Percentiles rank a stretch among this genome's conserved stretches.
Evolutionary conservation across 2,888 invertebrate genomes (phyloP).

Genomic region (Epinotia brunnichana): DNA sequence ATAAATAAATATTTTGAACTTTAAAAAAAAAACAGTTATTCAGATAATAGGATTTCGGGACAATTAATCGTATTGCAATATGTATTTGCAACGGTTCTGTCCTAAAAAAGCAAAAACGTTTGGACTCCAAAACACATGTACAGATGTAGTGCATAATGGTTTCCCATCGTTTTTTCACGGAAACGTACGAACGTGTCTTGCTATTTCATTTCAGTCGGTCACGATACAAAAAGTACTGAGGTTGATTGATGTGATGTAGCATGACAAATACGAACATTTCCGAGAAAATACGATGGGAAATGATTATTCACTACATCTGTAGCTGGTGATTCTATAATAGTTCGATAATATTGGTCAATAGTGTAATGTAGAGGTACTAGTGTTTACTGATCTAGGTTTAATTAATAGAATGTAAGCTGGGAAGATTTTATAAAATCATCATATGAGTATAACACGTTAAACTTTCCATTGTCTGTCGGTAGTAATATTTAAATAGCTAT

Average conservation of each 20-base stretch:
- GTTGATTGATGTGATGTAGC: too few relatives aligned
- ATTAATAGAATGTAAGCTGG: constrained; percentile 62
- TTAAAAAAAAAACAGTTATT: too few relatives aligned
- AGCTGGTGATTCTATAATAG: background rate
- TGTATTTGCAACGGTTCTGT: background rate
- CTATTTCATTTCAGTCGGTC: too few relatives aligned
- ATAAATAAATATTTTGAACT: too few relatives aligned
- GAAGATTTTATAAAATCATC: constrained; percentile 36
- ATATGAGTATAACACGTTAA: constrained; percentile 21
- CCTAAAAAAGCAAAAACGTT: background rate
- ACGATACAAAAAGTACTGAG: too few relatives aligned
- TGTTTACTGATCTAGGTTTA: constrained; percentile 61
- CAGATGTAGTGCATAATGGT: too few relatives aligned
- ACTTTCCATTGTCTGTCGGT: constrained; percentile 31
- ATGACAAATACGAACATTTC: too few relatives aligned
- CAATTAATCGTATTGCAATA: background rate
- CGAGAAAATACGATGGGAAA: too few relatives aligned
- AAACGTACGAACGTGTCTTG: too few relatives aligned
- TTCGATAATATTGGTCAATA: constrained; percentile 45
- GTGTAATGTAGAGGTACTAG: constrained; percentile 53
- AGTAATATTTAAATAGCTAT: background rate
- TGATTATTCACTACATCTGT: too few relatives aligned
- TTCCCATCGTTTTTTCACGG: too few relatives aligned
- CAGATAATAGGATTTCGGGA: background rate
- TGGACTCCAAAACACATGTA: background rate